Percentiles rank a stretch among this genome's conserved stretches.
Evolutionary conservation across 2,113 vertebrate genomes (phyloP).

Genomic region (Eolophus roseicapilla): DNA sequence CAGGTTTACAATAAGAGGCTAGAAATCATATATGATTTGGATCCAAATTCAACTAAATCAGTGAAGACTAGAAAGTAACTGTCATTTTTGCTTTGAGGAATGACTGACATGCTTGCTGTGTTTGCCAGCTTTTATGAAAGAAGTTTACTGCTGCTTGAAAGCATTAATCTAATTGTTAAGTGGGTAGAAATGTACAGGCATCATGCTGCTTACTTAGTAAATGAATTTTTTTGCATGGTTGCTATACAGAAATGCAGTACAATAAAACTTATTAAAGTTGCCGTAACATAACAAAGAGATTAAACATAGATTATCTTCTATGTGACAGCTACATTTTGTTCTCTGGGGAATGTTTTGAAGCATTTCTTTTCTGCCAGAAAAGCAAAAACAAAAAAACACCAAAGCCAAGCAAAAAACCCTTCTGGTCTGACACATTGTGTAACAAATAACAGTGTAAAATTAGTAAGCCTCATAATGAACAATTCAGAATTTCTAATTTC

Average conservation of each 20-base stretch:
- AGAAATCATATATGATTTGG: background rate
- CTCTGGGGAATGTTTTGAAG: constrained; percentile 33
- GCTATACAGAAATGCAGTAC: background rate
- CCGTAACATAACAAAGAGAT: constrained; percentile 32
- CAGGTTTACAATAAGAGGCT: background rate
- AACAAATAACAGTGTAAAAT: constrained; percentile 6
- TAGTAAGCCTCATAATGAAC: constrained; percentile 15
- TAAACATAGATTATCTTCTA: constrained; percentile 52
- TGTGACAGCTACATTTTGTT: constrained; percentile 50
- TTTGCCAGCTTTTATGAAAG: background rate
- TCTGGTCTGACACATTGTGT: background rate
- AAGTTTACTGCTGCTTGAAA: constrained; percentile 30
- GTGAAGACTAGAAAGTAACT: background rate
- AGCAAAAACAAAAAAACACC: background rate
- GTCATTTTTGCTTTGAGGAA: constrained; percentile 14
- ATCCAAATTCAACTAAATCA: background rate
- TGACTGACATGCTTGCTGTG: background rate
- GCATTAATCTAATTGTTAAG: constrained; percentile 33
- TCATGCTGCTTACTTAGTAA: constrained; percentile 8
- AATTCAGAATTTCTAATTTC: constrained; percentile 43
- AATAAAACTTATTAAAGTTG: constrained; percentile 42
- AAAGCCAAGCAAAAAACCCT: background rate
- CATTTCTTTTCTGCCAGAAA: constrained; percentile 4
- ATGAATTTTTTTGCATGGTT: constrained; percentile 11
- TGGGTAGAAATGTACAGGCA: background rate